A percentile compares a stretch with the other conserved stretches of the same genome.
phyloP scores from a whole-genome alignment of 2,113 vertebrate species.

The Sturnus vulgaris region DNA sequence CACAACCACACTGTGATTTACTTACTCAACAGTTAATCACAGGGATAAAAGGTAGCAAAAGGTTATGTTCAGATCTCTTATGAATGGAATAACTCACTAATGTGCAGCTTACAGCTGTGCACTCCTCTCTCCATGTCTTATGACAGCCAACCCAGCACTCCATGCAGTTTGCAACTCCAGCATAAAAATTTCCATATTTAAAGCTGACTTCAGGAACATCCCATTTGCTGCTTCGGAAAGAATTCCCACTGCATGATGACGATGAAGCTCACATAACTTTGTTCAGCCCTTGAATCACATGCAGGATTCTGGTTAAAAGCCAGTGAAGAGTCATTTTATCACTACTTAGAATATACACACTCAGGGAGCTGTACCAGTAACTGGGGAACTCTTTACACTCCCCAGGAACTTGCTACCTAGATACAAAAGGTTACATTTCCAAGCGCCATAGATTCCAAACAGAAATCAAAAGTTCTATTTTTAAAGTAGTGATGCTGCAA shows the following conservation, averaged over 20 bases:
- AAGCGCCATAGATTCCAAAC: neutral
- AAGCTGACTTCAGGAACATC: conserved; percentile 65
- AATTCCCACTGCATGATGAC: conserved; percentile 51
- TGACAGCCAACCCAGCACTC: neutral
- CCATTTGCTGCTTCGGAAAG: conserved; percentile 64
- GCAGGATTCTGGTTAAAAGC: conserved; percentile 38
- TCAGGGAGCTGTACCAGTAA: neutral
- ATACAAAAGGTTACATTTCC: conserved; percentile 16
- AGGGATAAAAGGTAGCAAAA: conserved; percentile 34
- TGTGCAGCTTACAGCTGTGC: neutral
- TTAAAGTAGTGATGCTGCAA: conserved; percentile 24
- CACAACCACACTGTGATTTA: neutral
- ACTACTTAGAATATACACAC: conserved; percentile 27
- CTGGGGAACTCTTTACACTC: neutral
- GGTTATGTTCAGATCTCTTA: conserved; percentile 16
- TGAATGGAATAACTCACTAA: conserved; percentile 28
- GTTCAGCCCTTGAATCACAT: conserved; percentile 59
- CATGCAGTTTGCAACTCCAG: neutral
- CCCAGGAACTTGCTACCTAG: conserved; percentile 20
- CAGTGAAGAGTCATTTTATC: conserved; percentile 21
- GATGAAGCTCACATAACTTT: conserved; percentile 46
- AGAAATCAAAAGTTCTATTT: conserved; percentile 33
- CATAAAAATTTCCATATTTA: conserved; percentile 61
- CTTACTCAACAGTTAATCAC: neutral
- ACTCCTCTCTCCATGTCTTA: neutral